Evolutionary conservation across 2,888 invertebrate species (phyloP).

Genomic region (Odiellus spinosus): DNA sequence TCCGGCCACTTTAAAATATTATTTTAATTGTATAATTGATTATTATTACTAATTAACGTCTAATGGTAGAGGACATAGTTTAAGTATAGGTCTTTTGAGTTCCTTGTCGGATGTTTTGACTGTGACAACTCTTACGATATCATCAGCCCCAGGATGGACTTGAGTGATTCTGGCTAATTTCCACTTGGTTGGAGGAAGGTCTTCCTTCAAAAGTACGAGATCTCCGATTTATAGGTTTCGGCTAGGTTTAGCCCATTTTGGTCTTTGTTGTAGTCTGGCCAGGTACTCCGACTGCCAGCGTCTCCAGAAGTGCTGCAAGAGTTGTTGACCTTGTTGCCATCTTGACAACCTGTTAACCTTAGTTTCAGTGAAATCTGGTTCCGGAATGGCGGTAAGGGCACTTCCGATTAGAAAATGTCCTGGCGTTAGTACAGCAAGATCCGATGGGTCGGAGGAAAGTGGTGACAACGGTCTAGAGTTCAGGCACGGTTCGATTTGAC

Average conservation of each 20-base stretch:
- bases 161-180: neutral
- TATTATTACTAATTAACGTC: too few species aligned
- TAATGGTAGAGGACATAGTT: too few species aligned
- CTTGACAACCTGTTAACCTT: neutral
- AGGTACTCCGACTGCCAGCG: conserved; percentile 2
- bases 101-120: too few species aligned
- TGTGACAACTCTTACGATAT: neutral
- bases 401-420: conserved; percentile 3
- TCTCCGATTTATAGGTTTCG: neutral
- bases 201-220: conserved; percentile 1
- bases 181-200: neutral
- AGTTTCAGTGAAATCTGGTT: neutral
- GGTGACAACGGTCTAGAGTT: conserved; percentile 1
- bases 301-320: neutral
- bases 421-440: conserved; percentile 1
- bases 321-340: neutral
- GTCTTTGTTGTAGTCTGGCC: neutral
- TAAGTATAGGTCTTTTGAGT: too few species aligned
- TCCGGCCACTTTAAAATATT: too few species aligned
- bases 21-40: too few species aligned
- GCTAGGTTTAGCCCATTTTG: neutral
- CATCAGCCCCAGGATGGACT: neutral
- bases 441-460: neutral
- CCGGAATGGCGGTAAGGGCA: neutral
- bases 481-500: neutral